These are phyloP conservation scores for Rhodophaea formosa DNA, from an alignment of 2,888 invertebrate species.

Conservation along the genomic window DNA sequence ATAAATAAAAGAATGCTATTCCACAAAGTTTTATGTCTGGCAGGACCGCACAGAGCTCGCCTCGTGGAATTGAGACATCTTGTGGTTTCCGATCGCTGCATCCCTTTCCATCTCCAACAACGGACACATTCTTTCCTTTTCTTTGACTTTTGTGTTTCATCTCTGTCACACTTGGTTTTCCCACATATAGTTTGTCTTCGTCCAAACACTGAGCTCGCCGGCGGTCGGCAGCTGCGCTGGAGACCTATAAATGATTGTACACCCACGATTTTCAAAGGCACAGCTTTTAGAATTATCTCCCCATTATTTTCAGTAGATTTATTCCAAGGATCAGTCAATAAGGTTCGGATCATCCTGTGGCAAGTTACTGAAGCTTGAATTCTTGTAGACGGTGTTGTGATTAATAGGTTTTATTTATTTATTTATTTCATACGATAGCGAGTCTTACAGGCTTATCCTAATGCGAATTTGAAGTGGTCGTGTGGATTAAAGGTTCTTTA, in stretches of 20 bases:
- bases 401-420: too few species aligned
- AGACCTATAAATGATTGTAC: conserved; percentile 74
- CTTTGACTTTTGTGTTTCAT: conserved; percentile 62
- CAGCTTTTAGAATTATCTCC: conserved; percentile 43
- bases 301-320: conserved; percentile 38
- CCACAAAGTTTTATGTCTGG: conserved; percentile 70
- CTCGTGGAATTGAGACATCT: conserved; percentile 81
- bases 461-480: too few species aligned
- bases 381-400: too few species aligned
- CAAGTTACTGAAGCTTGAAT: too few species aligned
- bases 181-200: conserved; percentile 72
- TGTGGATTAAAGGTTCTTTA: not conserved
- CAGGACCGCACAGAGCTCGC: conserved; percentile 76
- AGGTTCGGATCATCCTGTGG: not conserved
- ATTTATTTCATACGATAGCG: too few species aligned
- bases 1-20: conserved; percentile 62
- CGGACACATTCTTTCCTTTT: conserved; percentile 64
- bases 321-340: not conserved
- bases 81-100: conserved; percentile 77
- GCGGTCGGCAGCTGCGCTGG: conserved; percentile 74
- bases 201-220: conserved; percentile 75
- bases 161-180: conserved; percentile 69
- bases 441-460: too few species aligned
- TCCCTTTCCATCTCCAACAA: conserved; percentile 61
- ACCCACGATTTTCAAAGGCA: conserved; percentile 64